Base-by-base conservation (phyloP, 2,797 vertebrate genomes). In the Macroramphosus scolopax region DNA sequence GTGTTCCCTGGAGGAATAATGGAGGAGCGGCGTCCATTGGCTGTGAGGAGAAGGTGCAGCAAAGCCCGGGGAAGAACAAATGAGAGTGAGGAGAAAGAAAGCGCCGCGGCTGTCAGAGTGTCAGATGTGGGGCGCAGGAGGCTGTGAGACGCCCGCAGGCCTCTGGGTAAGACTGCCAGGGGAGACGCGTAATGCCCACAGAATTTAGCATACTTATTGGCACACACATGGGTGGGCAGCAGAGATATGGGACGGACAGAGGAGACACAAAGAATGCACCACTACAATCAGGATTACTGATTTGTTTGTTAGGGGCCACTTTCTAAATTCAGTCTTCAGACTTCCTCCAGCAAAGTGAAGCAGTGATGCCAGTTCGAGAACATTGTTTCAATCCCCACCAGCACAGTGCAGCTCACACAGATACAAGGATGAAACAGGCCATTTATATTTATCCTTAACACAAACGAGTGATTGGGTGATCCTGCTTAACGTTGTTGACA, bases 201-300 rank as follows among this genome's bases (percentile, higher is more conserved):
- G 71, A 76, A 88, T 83, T 82, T 84, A 73, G 63, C 81, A 82
- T 53, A 80, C 67, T 80, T 73, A 83, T 63, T 84, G 83, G 81
- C 78, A 75, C 78, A 72, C n/a, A n/a, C n/a, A n/a, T n/a, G n/a
- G n/a, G n/a, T n/a, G n/a, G n/a, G 59, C 76, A 74, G 2, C 20
- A 20, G 29, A 17, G 43, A 29, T 17, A 24, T 6, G 8, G 16
- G n/a, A 34, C 12, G 37, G 15, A 37, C 28, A 63, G 26, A 52
- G 28, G 7, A 13, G 25, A 36, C 8, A 42, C 24, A 45, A 18
- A 57, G 4, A 41, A 5, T 30, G 29, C 0, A 5, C n/a, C 5
- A 5, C 12, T 14, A 15, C 3, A 24, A 42, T 42, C 5, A 22
- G 2, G 29, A 32, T n/a, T 22, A 6, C 3, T 3, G 6, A 38